phyloP scores from a whole-genome alignment of 2,113 vertebrate genomes.

The Melanocharis versteri region DNA sequence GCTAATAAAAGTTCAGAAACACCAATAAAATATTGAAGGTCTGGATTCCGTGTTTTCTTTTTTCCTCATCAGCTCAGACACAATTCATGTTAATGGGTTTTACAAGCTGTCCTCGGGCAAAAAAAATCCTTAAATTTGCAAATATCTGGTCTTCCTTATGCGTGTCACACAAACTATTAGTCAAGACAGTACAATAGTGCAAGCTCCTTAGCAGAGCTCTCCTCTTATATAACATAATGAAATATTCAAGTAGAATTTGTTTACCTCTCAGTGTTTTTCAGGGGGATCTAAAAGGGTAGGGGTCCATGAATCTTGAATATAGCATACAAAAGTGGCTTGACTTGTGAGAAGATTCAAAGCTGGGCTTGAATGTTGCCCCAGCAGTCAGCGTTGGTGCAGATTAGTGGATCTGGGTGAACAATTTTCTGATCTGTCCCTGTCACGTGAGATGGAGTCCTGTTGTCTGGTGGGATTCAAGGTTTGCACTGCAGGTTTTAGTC shows the following conservation, averaged over 20 bases:
- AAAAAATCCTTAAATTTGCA: constrained; percentile 6
- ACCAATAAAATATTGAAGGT: constrained; percentile 50
- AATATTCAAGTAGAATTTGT: not conserved
- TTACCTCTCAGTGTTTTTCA: not conserved
- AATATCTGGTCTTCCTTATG: constrained; percentile 36
- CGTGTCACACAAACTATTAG: constrained; percentile 3
- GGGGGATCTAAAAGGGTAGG: not conserved
- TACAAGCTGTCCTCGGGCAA: constrained; percentile 46
- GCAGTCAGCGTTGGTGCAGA: not conserved
- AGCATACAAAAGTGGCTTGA: not conserved
- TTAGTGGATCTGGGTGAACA: not conserved
- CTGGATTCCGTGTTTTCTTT: constrained; percentile 30
- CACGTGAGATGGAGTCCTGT: not conserved
- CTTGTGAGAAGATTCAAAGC: not conserved
- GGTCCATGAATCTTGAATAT: not conserved
- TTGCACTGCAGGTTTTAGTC: not conserved
- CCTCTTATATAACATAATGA: not conserved
- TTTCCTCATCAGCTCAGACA: constrained; percentile 36
- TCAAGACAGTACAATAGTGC: not conserved
- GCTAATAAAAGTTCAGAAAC: constrained; percentile 57
- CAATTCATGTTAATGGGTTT: constrained; percentile 46
- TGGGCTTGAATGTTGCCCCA: not conserved
- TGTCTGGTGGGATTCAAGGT: not conserved
- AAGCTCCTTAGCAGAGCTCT: not conserved
- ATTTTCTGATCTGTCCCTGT: not conserved